Evolutionary conservation across 2,113 vertebrate genomes (phyloP).

Genomic region (Calonectris borealis): DNA sequence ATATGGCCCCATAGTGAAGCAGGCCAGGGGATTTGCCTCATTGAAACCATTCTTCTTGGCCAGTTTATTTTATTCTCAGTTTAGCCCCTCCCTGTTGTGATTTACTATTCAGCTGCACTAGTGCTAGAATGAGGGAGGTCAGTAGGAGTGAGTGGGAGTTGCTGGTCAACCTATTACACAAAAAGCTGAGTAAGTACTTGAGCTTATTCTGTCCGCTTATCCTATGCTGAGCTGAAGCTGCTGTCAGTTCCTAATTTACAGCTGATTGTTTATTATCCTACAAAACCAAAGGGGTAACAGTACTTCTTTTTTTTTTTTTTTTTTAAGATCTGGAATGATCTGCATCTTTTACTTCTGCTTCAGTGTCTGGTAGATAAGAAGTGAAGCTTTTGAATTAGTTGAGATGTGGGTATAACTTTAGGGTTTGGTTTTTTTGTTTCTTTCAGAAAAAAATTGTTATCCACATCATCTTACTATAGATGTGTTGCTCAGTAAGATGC

Average conservation of each 20-base stretch:
- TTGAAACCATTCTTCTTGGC: background rate
- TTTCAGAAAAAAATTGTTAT: background rate
- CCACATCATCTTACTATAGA: background rate
- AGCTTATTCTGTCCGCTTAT: background rate
- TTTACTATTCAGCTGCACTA: background rate
- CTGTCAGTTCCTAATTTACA: background rate
- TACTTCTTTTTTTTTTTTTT: background rate
- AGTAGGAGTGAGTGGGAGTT: background rate
- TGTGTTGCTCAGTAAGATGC: background rate
- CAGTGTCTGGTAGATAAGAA: background rate
- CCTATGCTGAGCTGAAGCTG: background rate
- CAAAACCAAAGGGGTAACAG: background rate
- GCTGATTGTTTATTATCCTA: background rate
- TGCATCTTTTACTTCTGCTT: background rate
- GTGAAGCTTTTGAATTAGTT: background rate
- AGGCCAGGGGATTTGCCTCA: background rate
- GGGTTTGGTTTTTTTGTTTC: background rate
- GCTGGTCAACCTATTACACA: background rate
- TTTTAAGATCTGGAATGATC: background rate
- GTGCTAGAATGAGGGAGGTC: background rate
- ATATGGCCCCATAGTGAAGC: background rate
- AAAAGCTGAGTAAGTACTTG: slow-evolving; percentile 19
- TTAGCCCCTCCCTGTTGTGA: background rate
- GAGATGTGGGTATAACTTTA: background rate
- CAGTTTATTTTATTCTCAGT: background rate